phyloP scores from a whole-genome alignment of 2,797 vertebrate genomes.

The Gymnocypris eckloni region DNA sequence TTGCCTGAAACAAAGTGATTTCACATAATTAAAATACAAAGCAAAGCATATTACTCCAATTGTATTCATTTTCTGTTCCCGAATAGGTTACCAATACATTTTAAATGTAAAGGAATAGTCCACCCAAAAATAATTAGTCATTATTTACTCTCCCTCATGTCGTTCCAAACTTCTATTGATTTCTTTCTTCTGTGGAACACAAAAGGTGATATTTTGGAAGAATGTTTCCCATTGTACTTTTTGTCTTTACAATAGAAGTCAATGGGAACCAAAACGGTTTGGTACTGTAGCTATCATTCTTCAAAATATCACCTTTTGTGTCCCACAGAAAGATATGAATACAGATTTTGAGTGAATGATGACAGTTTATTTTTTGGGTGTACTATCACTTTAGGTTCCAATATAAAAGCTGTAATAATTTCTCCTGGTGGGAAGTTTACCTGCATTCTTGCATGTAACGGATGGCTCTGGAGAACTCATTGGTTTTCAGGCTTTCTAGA shows the following conservation, averaged over 20 bases:
- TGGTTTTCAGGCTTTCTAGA: conserved; percentile 90
- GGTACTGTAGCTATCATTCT: neutral
- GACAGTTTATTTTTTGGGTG: neutral
- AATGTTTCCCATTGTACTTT: neutral
- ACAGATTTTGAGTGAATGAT: neutral
- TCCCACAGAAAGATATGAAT: neutral
- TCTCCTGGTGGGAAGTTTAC: conserved; percentile 63
- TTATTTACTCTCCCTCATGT: neutral
- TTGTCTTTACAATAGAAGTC: too few species aligned
- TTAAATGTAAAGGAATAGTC: neutral
- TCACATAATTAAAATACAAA: neutral
- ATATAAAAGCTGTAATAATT: neutral
- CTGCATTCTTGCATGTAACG: conserved; percentile 92
- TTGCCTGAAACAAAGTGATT: conserved; percentile 75
- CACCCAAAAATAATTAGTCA: neutral
- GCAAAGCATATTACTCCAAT: neutral
- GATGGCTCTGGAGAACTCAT: conserved; percentile 84
- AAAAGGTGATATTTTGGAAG: too few species aligned
- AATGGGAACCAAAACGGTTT: neutral
- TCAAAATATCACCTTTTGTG: neutral
- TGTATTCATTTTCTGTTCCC: neutral
- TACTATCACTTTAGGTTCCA: neutral
- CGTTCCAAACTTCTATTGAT: neutral
- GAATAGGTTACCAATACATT: neutral
- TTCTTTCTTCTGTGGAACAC: too few species aligned